These are phyloP conservation scores for Campoplex nolae DNA, from an alignment of 2,888 invertebrate genomes.

Conservation along the genomic window DNA sequence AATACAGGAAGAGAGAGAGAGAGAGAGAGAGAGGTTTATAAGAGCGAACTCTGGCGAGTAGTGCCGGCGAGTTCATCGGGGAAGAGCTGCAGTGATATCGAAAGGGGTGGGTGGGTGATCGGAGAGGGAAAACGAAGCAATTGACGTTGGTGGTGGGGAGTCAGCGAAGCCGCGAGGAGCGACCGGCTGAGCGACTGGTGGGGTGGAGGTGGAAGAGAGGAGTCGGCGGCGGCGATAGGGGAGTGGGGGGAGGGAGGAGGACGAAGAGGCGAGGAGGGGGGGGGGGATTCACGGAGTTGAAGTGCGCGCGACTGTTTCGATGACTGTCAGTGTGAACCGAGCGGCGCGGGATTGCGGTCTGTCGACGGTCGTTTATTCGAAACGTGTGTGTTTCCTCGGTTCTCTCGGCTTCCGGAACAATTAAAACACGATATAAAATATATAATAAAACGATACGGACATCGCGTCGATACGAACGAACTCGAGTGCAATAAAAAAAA, in stretches of 20 bases:
- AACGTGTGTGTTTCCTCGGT: constrained; percentile 47
- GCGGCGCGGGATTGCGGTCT: constrained; percentile 67
- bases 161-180: constrained; percentile 15
- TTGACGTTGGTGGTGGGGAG: constrained; percentile 18
- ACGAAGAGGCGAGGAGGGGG: background rate
- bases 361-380: constrained; percentile 46
- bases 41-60: constrained; percentile 27
- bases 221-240: too few relatives aligned
- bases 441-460: background rate
- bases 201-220: background rate
- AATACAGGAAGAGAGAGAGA: constrained; percentile 16
- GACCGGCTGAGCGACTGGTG: constrained; percentile 34
- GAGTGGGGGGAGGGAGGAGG: too few relatives aligned
- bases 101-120: constrained; percentile 52
- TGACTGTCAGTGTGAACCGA: constrained; percentile 69
- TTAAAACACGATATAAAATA: background rate
- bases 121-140: constrained; percentile 31
- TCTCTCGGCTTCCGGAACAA: constrained; percentile 3
- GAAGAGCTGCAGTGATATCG: constrained; percentile 63
- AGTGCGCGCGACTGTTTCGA: constrained; percentile 68
- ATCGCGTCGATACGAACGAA: background rate
- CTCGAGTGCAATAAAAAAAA: background rate
- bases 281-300: constrained; percentile 59
- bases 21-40: constrained; percentile 30
- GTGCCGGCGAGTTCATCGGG: constrained; percentile 43